Evolutionary conservation across 92 coral and sea anemone species (phyloP).

Genomic region (Porites lobata): DNA sequence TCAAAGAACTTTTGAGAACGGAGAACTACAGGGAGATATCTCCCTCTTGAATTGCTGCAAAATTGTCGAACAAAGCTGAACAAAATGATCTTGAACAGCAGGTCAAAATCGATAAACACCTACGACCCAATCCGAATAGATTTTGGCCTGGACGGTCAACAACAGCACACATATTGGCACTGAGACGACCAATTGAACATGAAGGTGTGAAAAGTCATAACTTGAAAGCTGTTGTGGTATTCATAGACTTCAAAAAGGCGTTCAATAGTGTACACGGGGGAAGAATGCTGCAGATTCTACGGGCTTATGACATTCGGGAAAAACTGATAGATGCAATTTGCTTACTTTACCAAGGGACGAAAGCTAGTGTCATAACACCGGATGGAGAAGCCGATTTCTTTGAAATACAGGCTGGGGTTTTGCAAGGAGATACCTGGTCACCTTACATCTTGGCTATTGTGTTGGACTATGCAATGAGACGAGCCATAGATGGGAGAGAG

Average conservation of each 20-base stretch:
- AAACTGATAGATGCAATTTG: neutral
- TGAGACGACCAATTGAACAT: no score
- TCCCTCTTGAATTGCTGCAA: no score
- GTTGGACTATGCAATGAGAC: no score
- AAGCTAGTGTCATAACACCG: neutral
- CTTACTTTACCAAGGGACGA: neutral
- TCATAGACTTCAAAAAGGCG: conserved; percentile 51
- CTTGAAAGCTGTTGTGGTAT: conserved; percentile 29
- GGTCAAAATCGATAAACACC: no score
- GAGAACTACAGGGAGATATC: no score
- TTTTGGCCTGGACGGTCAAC: no score
- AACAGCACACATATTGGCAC: no score
- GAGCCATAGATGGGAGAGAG: neutral
- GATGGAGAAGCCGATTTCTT: conserved; percentile 10
- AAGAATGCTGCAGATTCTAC: conserved; percentile 17
- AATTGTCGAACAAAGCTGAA: no score
- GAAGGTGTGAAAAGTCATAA: no score
- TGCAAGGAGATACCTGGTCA: neutral
- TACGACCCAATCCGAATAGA: no score
- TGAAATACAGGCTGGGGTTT: neutral
- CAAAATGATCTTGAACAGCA: no score
- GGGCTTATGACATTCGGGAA: conserved; percentile 5
- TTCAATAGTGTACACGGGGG: conserved; percentile 40
- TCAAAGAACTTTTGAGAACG: no score
- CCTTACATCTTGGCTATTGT: neutral